phyloP scores from a whole-genome alignment of 1,140 invertebrate genomes.

The Riptortus pedestris region DNA sequence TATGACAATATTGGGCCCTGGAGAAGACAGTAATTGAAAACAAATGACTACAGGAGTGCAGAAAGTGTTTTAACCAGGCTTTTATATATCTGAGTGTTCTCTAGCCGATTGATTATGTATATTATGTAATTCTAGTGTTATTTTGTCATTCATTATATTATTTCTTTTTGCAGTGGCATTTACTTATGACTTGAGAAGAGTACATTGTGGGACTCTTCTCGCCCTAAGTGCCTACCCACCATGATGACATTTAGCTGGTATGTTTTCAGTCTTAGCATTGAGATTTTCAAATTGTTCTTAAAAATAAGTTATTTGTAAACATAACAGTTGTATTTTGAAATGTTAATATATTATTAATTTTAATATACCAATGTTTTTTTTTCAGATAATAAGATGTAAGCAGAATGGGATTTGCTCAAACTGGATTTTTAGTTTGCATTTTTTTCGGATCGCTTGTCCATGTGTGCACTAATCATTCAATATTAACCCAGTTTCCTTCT shows the following conservation, averaged over 20 bases:
- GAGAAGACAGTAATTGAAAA: neutral
- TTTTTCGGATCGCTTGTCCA: slow-evolving; percentile 24
- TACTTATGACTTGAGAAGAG: neutral
- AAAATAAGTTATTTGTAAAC: neutral
- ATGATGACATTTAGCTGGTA: neutral
- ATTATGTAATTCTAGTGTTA: neutral
- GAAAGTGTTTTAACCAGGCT: neutral
- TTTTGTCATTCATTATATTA: neutral
- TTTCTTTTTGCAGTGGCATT: neutral
- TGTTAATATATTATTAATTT: neutral
- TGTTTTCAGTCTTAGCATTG: neutral
- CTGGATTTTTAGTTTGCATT: slow-evolving; percentile 27
- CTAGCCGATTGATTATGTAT: neutral
- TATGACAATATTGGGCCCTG: too few relatives aligned
- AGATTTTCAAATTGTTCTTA: neutral
- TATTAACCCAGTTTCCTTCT: slow-evolving; percentile 27
- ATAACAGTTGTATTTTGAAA: neutral
- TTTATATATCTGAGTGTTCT: neutral
- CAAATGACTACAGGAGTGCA: neutral
- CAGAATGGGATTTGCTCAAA: slow-evolving; percentile 29
- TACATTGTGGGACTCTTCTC: neutral
- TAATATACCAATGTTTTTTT: slow-evolving; percentile 5
- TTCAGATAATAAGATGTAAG: slow-evolving; percentile 27
- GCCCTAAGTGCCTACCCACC: neutral
- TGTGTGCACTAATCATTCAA: slow-evolving; percentile 20